phyloP scores from a whole-genome alignment of 2,113 vertebrate species.

The Labrus mixtus region DNA sequence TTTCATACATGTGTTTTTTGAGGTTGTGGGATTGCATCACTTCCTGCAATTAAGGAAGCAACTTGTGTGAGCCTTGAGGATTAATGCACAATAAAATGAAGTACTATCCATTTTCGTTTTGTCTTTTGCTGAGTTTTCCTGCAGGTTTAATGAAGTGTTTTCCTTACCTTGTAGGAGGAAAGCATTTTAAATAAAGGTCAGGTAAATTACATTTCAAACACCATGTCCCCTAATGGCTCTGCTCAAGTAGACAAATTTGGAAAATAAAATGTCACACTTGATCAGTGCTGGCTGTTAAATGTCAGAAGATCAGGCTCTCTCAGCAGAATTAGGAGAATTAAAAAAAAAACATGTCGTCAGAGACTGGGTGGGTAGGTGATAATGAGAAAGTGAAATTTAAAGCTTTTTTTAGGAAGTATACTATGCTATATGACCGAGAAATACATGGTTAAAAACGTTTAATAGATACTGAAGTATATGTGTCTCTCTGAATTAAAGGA shows the following conservation, averaged over 20 bases:
- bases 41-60: not conserved
- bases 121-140: not conserved
- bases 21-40: not conserved
- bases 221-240: conserved; percentile 3
- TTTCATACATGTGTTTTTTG: not conserved
- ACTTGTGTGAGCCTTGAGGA: not conserved
- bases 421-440: not conserved
- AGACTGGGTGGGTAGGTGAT: not conserved
- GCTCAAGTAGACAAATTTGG: conserved; percentile 30
- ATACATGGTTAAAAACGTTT: not conserved
- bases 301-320: conserved; percentile 20
- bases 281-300: conserved; percentile 14
- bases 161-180: not conserved
- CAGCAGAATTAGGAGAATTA: conserved; percentile 29
- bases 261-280: conserved; percentile 55
- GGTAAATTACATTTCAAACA: conserved; percentile 23
- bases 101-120: too few species aligned
- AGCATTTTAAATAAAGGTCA: conserved; percentile 34
- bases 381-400: conserved; percentile 35
- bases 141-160: conserved; percentile 3
- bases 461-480: too few species aligned
- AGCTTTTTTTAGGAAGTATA: conserved; percentile 13
- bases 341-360: conserved; percentile 49
- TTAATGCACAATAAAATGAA: not conserved
- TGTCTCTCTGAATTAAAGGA: too few species aligned